Base-by-base conservation (phyloP, 2,888 invertebrate genomes). In the Ormyrus thymus region DNA sequence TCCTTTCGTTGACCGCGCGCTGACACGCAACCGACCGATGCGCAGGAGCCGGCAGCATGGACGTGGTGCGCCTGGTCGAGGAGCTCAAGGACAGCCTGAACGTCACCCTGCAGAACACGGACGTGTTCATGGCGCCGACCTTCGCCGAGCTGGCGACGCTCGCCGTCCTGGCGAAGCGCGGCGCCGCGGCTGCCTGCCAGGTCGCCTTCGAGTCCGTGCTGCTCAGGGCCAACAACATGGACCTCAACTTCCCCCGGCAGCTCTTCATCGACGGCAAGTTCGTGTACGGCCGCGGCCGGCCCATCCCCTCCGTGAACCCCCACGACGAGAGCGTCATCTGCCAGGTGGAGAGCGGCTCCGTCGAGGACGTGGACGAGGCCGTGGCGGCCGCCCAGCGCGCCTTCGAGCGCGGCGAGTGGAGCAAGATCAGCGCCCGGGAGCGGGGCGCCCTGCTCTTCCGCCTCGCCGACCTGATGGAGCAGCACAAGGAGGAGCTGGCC, bases 391-490 rank as follows among this genome's bases (percentile, higher is more conserved):
- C 98, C 0, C 94, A 97, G 86, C 94, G 92, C 79, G 97, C 98
- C 0, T 98, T 97, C 88, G 94, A 96, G 76, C 92, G 93, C 51
- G 97, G 98, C 0, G 95, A 97, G 86, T 99, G 98, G 98, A 94
- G 95, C n/a, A 96, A 95, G 89, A 96, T 98, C 88, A 97, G 97
- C 86, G 95, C 98, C 0, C 92, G 98, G 83, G 98, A 98, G 85
- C 92, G 98, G 45, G 98, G 97, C 3, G 92, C 93, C 79, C 87
- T 98, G 1, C 91, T 98, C 88, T 95, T 94, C 91, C 97, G 96
- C 89, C 90, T 98, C 83, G 98, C 98, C 0, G 97, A 98, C 87
- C 90, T 98, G 80, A 98, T 99, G 98, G 97, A 98, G 82, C 91
- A 96, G 85, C 95, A 98, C 89, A 97, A 96, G 88, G 98, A 98